Percentiles rank a stretch among this genome's conserved stretches.
phyloP scores from a whole-genome alignment of 2,888 invertebrate genomes.

The Melipona beecheii region DNA sequence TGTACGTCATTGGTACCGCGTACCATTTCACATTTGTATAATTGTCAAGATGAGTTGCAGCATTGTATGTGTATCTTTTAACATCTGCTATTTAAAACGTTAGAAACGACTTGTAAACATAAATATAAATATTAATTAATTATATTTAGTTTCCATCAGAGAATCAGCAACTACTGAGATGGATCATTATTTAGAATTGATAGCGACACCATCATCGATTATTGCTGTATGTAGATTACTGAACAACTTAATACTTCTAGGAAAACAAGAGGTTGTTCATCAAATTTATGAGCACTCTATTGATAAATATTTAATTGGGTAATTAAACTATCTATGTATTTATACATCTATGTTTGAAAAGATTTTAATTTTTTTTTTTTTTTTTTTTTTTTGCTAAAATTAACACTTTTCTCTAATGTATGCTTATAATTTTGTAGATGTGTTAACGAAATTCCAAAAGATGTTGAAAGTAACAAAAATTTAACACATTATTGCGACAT shows the following conservation, averaged over 20 bases:
- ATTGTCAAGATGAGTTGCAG: constrained; percentile 77
- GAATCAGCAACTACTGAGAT: constrained; percentile 70
- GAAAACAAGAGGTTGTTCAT: constrained; percentile 81
- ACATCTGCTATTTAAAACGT: not conserved
- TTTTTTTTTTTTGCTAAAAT: not conserved
- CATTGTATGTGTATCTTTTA: constrained; percentile 66
- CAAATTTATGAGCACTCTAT: constrained; percentile 84
- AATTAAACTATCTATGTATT: constrained; percentile 55
- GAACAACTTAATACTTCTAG: constrained; percentile 83
- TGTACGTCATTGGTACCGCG: constrained; percentile 70
- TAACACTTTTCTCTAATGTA: constrained; percentile 1
- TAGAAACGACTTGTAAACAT: not conserved
- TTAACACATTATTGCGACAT: constrained; percentile 84
- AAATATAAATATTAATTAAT: not conserved
- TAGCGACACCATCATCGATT: constrained; percentile 85
- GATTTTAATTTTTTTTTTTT: not conserved
- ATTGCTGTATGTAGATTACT: constrained; percentile 83
- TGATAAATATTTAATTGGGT: constrained; percentile 85
- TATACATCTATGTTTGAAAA: not conserved
- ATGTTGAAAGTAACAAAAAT: constrained; percentile 80
- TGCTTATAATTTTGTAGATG: constrained; percentile 77
- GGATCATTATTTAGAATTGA: constrained; percentile 73
- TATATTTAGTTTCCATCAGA: constrained; percentile 65
- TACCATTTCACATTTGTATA: constrained; percentile 75
- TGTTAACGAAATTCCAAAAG: constrained; percentile 81